Conservation (phyloP, 2,113 vertebrate species). For the Damaliscus lunatus region DNA sequence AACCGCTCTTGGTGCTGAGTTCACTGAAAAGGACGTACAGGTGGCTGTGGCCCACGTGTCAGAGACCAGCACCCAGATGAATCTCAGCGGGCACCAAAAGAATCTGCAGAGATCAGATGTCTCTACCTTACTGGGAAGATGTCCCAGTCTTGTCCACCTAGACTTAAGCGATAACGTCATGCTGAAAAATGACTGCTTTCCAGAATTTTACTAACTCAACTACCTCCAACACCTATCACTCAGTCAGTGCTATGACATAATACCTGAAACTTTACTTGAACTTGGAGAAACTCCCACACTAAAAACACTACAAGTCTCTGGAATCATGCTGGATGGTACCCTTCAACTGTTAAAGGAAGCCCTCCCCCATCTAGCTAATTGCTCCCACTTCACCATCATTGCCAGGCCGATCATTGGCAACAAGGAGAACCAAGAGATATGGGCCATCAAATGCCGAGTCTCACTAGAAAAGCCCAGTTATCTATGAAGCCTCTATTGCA, state of each 20-base stretch:
- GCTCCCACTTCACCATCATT: neutral
- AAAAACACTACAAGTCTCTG: neutral
- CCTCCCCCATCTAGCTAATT: neutral
- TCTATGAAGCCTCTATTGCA: neutral
- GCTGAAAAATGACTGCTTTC: slow-evolving; percentile 87
- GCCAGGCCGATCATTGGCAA: fast-evolving
- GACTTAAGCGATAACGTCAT: slow-evolving; percentile 94
- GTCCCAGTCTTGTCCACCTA: slow-evolving; percentile 85
- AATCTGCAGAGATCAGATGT: slow-evolving; percentile 80
- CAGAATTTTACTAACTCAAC: no score
- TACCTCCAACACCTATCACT: no score
- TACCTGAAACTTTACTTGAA: neutral
- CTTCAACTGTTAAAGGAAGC: neutral
- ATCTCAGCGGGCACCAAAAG: neutral
- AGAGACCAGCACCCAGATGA: neutral
- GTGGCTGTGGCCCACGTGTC: neutral
- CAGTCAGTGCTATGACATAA: neutral
- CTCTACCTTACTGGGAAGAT: slow-evolving; percentile 86
- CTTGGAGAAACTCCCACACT: neutral
- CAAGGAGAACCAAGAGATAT: neutral
- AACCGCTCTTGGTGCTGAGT: no score
- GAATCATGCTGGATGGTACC: fast-evolving
- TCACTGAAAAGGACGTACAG: neutral
- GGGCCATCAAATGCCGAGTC: neutral
- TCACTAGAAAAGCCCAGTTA: neutral